A percentile compares a stretch with the other conserved stretches of the same genome.
These are phyloP conservation scores for Allophyes oxyacanthae DNA, from an alignment of 2,888 invertebrate species.

Conservation along the genomic window DNA sequence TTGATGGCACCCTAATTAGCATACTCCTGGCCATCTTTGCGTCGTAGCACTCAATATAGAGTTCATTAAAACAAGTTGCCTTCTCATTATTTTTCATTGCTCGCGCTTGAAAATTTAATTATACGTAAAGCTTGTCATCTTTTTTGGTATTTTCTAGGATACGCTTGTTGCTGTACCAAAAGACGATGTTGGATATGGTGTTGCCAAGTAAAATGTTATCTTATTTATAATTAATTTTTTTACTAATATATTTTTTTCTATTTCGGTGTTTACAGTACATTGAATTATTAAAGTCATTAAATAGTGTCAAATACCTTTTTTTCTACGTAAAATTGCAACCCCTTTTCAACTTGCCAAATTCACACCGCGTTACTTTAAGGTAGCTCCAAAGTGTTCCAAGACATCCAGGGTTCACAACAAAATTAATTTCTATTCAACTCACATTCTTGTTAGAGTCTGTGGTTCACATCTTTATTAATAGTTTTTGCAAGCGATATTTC, in stretches of 20 bases:
- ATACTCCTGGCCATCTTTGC: conserved; percentile 21
- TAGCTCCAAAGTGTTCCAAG: conserved; percentile 35
- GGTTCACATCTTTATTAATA: too few relatives aligned
- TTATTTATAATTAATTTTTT: too few relatives aligned
- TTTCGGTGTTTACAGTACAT: too few relatives aligned
- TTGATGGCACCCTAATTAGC: conserved; percentile 44
- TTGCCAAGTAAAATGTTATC: too few relatives aligned
- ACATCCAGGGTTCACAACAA: too few relatives aligned
- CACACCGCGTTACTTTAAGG: conserved; percentile 10
- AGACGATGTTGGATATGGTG: too few relatives aligned
- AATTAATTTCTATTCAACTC: too few relatives aligned
- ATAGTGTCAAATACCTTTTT: conserved; percentile 10
- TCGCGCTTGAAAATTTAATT: conserved; percentile 44
- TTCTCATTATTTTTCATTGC: conserved; percentile 49
- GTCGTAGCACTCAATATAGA: conserved; percentile 27
- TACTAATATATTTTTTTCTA: too few relatives aligned
- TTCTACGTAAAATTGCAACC: conserved; percentile 4
- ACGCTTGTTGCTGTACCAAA: too few relatives aligned
- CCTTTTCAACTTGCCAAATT: conserved; percentile 25
- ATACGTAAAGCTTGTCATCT: conserved; percentile 2
- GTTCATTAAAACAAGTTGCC: conserved; percentile 48
- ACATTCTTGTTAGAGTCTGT: too few relatives aligned
- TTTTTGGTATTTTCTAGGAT: conserved; percentile 2
- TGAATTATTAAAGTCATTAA: too few relatives aligned
- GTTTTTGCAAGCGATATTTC: too few relatives aligned